Conservation (phyloP, 2,888 invertebrate species). For the Sphaerophoria taeniata region DNA sequence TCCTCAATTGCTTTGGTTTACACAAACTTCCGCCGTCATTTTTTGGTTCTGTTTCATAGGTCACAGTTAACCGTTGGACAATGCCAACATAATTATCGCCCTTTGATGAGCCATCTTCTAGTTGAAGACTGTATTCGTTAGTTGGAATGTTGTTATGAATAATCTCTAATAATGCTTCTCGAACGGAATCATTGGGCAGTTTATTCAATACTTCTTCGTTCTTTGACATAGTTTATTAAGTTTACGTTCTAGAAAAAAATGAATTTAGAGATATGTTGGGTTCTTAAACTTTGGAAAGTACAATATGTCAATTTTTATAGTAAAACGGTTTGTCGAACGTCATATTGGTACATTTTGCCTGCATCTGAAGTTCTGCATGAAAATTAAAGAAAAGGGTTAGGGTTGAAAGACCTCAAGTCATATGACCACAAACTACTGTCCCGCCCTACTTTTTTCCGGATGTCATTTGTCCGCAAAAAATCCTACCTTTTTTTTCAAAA, state of each 20-base stretch:
- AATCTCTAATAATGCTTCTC: slow-evolving; percentile 75
- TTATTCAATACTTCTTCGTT: slow-evolving; percentile 53
- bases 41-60: background rate
- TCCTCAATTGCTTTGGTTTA: slow-evolving; percentile 46
- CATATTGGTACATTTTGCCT: no score
- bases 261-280: no score
- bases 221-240: slow-evolving; percentile 5
- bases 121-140: slow-evolving; percentile 68
- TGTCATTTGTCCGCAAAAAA: no score
- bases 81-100: slow-evolving; percentile 81
- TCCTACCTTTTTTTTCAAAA: no score
- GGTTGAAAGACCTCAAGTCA: no score
- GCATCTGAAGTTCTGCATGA: no score
- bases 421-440: no score
- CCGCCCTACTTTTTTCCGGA: no score
- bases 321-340: no score
- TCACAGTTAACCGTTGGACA: slow-evolving; percentile 77
- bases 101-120: slow-evolving; percentile 77
- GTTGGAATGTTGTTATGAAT: slow-evolving; percentile 72
- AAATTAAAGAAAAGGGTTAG: no score
- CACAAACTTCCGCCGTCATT: background rate
- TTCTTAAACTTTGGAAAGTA: no score
- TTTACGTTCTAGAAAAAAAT: background rate
- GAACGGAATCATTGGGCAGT: slow-evolving; percentile 76
- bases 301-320: no score